Evolutionary conservation across 1,140 invertebrate species (phyloP), one percentile per base, ranked within the genome.

Genomic region (Tribolium castaneum): DNA sequence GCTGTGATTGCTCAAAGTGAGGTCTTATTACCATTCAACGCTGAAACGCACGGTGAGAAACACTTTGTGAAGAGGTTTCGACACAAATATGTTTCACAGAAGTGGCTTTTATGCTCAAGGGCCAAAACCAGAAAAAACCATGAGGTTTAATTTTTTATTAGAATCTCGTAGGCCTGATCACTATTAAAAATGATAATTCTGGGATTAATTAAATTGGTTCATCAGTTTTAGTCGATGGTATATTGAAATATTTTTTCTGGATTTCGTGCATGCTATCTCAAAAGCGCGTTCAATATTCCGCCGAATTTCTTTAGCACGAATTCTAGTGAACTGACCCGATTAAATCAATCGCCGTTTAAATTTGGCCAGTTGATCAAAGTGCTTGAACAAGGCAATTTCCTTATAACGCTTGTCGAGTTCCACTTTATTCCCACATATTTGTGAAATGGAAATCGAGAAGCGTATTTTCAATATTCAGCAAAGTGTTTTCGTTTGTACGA

Each of bases 401-500:
- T 66, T 35, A 35, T 66, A 66, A 66, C 59, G 59, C 34, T 66
- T 25, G 9, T 35, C 59, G 25, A 35, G 25, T 12, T 35, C n/a
- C 25, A 66, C 59, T 66, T 66, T 66, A 66, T 66, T 66, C 59
- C 59, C 59, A 66, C 59, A 66, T 66, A 66, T 66, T 66, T 66
- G 59, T 12, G 13, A 66, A 66, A 66, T 66, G 59, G 59, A 66
- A 66, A 66, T 66, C 14, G 30, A 66, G 56, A 62, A 10, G 59
- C 25, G 59, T 13, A 22, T 66, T 66, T 66, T 66, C 75, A 70
- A 51, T 76, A 76, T 76, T 76, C 75, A 76, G 70, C 59, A 76
- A 66, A 66, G 59, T 70, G 39, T 66, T 76, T 34, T 62, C 56
- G 45, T 76, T 76, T 76, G 16, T 16, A 14, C 66, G 78, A 25